Percentiles rank a stretch among this genome's conserved stretches.
phyloP scores from a whole-genome alignment of 2,113 vertebrate species.

The Odocoileus virginianus region DNA sequence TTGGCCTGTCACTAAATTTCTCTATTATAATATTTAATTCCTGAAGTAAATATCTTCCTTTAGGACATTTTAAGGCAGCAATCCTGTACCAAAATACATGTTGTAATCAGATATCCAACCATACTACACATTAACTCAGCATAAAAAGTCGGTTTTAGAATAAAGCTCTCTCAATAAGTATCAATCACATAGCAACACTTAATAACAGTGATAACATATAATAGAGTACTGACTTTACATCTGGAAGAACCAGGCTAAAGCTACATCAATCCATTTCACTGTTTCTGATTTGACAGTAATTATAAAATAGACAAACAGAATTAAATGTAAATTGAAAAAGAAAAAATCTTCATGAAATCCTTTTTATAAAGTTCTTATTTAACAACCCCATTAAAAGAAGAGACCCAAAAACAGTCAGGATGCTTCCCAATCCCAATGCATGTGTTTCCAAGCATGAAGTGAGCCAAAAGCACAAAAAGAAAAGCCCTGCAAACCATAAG shows the following conservation, averaged over 20 bases:
- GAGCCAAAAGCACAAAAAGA: slow-evolving; percentile 79
- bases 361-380: slow-evolving; percentile 71
- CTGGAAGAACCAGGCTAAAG: slow-evolving; percentile 28
- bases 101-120: slow-evolving; percentile 53
- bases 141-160: slow-evolving; percentile 56
- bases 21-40: slow-evolving; percentile 62
- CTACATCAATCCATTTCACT: slow-evolving; percentile 41
- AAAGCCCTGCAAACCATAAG: slow-evolving; percentile 81
- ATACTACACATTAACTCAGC: slow-evolving; percentile 39
- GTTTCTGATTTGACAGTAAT: slow-evolving; percentile 60
- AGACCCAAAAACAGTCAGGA: slow-evolving; percentile 68
- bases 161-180: slow-evolving; percentile 60
- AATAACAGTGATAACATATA: slow-evolving; percentile 57
- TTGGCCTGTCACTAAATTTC: slow-evolving; percentile 40
- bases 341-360: slow-evolving; percentile 66
- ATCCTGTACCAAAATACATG: slow-evolving; percentile 55
- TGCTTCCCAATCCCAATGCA: slow-evolving; percentile 69
- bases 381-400: slow-evolving; percentile 69
- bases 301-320: slow-evolving; percentile 68
- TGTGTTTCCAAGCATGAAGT: slow-evolving; percentile 82
- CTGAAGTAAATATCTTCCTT: slow-evolving; percentile 63
- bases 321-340: slow-evolving; percentile 53
- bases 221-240: slow-evolving; percentile 44
- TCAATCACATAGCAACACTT: slow-evolving; percentile 52
- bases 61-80: slow-evolving; percentile 61